Base-by-base conservation (phyloP, 2,888 invertebrate species). In the Drosophila monieri region DNA sequence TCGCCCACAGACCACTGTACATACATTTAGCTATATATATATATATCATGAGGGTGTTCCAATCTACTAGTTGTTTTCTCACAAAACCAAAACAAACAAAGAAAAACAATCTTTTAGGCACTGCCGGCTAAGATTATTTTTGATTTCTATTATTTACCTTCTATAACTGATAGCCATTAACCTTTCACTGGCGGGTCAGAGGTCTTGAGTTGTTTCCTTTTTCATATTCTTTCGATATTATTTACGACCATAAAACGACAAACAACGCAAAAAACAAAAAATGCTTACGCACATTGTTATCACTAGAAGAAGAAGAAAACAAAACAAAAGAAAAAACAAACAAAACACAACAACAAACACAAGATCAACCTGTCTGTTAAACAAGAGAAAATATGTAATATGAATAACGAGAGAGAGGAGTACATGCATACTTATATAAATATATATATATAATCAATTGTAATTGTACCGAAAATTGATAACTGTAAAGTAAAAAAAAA, bases 391-490 rank as follows among this genome's bases (percentile, higher is more conserved):
- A 72, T 66, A 57, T 72, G 66, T 73, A 66, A 73, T 61, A 59
- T 54, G 65, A 61, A 58, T 58, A 60, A 53, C 47, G 18, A 3
- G 21, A 21, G 21, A 21, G 37, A 59, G 48, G 48, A 43, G 57
- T 37, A 65, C 46, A 65, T 56, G 46, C 51, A 60, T 69, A 58
- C 57, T 62, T 65, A 62, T 74, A 77, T 62, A 47, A 51, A 62
- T 49, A 66, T 56, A 76, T 73, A 75, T 74, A 84, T 76, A 77
- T 73, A 59, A 80, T 69, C 56, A 77, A 80, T 76, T 79, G 76
- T 80, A 78, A 84, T 77, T 89, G 77, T 85, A 85, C 74, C 79
- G 85, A 81, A 81, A 84, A 84, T 83, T 84, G 78, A 87, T 80
- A 81, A 78, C 51, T 83, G 81, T 78, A 85, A 88, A 77, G 72